Evolutionary conservation across 2,888 invertebrate species (phyloP).

Genomic region (Cosmorhoe ocellata): DNA sequence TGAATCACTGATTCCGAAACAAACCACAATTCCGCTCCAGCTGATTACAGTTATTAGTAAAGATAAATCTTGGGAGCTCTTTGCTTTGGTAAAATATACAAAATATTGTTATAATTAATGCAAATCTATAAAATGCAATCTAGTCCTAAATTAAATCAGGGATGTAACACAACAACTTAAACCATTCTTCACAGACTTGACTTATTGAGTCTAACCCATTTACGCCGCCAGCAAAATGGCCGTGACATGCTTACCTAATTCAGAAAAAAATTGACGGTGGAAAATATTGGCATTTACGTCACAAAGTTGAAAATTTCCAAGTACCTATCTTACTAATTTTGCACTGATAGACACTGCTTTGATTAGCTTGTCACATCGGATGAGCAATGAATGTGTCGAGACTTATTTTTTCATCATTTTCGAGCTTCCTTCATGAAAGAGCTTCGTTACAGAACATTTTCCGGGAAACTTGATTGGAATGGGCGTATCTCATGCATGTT

Average conservation of each 20-base stretch:
- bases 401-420: slow-evolving; percentile 35
- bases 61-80: too few species aligned
- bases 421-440: slow-evolving; percentile 52
- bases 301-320: background rate
- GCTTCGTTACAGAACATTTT: slow-evolving; percentile 55
- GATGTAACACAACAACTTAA: slow-evolving; percentile 4
- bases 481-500: slow-evolving; percentile 18
- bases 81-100: too few species aligned
- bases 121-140: too few species aligned
- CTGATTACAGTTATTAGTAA: too few species aligned
- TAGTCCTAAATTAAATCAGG: too few species aligned
- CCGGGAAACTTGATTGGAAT: slow-evolving; percentile 44
- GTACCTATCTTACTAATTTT: background rate
- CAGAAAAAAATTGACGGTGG: slow-evolving; percentile 9
- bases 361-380: background rate
- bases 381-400: background rate
- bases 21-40: too few species aligned
- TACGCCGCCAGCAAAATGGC: slow-evolving; percentile 14
- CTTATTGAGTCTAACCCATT: slow-evolving; percentile 13
- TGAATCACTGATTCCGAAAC: slow-evolving; percentile 15
- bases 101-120: too few species aligned
- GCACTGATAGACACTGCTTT: background rate
- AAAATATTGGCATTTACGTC: slow-evolving; percentile 1
- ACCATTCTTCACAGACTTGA: slow-evolving; percentile 6
- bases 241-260: slow-evolving; percentile 20